Evolutionary conservation across 2,888 invertebrate species (phyloP).

Genomic region (Tipula lateralis): DNA sequence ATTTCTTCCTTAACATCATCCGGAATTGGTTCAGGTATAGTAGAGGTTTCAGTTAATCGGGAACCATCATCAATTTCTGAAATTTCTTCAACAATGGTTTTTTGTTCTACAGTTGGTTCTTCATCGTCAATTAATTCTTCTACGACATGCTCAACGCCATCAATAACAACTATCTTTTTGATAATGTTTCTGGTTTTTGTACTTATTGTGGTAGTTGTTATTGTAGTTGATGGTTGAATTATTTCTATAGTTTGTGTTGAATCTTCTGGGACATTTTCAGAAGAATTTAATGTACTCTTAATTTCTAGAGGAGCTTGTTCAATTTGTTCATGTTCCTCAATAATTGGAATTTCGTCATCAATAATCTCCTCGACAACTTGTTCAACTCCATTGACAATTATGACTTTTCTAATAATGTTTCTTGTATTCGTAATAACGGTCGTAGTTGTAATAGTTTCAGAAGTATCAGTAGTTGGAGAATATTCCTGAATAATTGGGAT

Average conservation of each 20-base stretch:
- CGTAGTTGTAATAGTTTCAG: not conserved
- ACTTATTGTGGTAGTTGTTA: conserved; percentile 56
- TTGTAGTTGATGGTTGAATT: not conserved
- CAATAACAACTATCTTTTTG: conserved; percentile 68
- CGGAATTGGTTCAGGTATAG: too few species aligned
- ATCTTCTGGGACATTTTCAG: not conserved
- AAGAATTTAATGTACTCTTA: not conserved
- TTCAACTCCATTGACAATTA: conserved; percentile 78
- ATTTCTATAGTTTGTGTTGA: not conserved
- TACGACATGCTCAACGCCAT: conserved; percentile 72
- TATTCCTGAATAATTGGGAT: not conserved
- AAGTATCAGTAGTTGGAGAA: not conserved
- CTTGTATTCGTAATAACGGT: conserved; percentile 64
- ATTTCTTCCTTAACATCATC: too few species aligned
- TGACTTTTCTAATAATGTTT: conserved; percentile 69
- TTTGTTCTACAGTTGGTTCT: conserved; percentile 57
- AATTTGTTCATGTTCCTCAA: not conserved
- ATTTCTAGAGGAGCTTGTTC: not conserved
- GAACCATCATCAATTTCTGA: too few species aligned
- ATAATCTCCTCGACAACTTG: conserved; percentile 76
- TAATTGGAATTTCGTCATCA: conserved; percentile 51
- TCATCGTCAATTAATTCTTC: conserved; percentile 80
- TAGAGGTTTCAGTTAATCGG: too few species aligned
- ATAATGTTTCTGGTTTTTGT: conserved; percentile 70
- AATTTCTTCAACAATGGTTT: too few species aligned